Evolutionary conservation across 2,888 invertebrate species (phyloP).

Genomic region (Ernsta delagoae): DNA sequence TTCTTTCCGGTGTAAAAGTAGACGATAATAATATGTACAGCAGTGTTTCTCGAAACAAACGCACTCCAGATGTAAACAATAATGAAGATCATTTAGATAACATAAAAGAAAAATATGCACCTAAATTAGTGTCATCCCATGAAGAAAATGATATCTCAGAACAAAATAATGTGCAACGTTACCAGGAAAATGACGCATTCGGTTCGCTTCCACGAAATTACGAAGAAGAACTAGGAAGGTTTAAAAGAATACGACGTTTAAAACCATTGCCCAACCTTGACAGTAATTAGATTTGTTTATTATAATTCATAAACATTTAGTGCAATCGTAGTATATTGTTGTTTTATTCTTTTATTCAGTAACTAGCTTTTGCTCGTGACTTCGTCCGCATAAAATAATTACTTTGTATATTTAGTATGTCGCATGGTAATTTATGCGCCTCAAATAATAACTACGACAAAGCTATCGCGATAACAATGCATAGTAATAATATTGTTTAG

Average conservation of each 20-base stretch:
- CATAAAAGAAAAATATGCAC: constrained; percentile 39
- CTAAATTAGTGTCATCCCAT: constrained; percentile 45
- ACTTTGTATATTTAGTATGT: too few relatives aligned
- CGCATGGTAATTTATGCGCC: too few relatives aligned
- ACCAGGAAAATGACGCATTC: constrained; percentile 67
- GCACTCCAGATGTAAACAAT: constrained; percentile 46
- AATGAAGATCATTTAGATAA: constrained; percentile 28
- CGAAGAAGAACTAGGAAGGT: constrained; percentile 65
- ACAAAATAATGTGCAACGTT: constrained; percentile 54
- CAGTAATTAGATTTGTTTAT: background rate
- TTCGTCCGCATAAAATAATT: too few relatives aligned
- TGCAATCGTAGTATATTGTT: background rate
- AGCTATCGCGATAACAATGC: too few relatives aligned
- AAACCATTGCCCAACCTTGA: constrained; percentile 50
- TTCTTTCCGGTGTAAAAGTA: constrained; percentile 67
- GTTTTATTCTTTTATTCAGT: background rate
- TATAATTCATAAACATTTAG: constrained; percentile 47
- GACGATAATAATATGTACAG: constrained; percentile 74
- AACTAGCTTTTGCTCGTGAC: too few relatives aligned
- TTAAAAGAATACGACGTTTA: constrained; percentile 71
- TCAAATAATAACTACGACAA: too few relatives aligned
- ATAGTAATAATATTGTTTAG: too few relatives aligned
- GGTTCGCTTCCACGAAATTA: constrained; percentile 62
- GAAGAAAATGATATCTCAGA: constrained; percentile 50
- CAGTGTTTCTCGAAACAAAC: constrained; percentile 57